These are phyloP conservation scores for Ptychoptera albimana DNA, from an alignment of 2,888 invertebrate genomes.

Conservation along the genomic window DNA sequence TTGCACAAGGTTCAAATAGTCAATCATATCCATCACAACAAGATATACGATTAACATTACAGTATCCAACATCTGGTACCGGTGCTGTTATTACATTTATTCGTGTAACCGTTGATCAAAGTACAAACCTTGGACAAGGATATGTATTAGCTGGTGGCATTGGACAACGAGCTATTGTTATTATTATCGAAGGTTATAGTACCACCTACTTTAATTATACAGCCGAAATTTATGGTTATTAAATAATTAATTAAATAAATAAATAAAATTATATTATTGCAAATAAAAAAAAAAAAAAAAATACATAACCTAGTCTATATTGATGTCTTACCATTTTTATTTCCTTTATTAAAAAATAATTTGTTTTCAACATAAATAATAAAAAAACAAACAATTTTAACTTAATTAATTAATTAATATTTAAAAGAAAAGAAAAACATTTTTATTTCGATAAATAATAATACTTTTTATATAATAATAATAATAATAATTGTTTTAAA, in stretches of 20 bases:
- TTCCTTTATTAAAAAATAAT: too few relatives aligned
- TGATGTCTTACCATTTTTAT: too few relatives aligned
- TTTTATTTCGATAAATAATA: too few relatives aligned
- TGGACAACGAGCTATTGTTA: slow-evolving; percentile 14
- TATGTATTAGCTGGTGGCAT: slow-evolving; percentile 20
- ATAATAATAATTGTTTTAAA: too few relatives aligned
- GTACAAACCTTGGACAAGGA: slow-evolving; percentile 16
- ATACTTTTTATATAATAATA: too few relatives aligned
- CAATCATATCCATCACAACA: slow-evolving; percentile 16
- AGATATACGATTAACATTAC: slow-evolving; percentile 22
- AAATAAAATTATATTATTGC: neutral
- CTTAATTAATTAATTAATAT: too few relatives aligned
- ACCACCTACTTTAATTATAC: neutral
- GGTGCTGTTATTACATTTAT: slow-evolving; percentile 18
- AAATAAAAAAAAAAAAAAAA: too few relatives aligned
- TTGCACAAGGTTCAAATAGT: slow-evolving; percentile 21
- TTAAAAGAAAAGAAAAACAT: too few relatives aligned
- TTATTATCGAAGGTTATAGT: slow-evolving; percentile 20
- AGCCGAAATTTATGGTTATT: neutral
- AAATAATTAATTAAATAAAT: neutral
- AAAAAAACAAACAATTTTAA: too few relatives aligned
- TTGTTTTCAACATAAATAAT: too few relatives aligned
- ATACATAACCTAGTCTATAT: too few relatives aligned
- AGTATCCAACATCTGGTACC: slow-evolving; percentile 21
- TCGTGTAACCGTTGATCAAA: slow-evolving; percentile 20